Conservation (phyloP, 2,113 vertebrate genomes). For the Hassar affinis region DNA sequence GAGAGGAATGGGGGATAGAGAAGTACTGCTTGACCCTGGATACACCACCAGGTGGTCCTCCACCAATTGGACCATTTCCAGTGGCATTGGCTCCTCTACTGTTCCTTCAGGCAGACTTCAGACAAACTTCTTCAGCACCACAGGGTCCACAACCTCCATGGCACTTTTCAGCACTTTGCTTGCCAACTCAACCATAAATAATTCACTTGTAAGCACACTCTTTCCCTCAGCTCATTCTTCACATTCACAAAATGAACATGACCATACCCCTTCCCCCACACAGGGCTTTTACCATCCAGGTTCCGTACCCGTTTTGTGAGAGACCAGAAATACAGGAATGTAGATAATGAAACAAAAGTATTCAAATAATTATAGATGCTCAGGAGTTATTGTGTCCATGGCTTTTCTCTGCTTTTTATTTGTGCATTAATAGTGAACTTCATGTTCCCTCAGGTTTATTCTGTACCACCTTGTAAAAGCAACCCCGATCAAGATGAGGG, state of each 20-base stretch:
- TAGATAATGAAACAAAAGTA: not conserved
- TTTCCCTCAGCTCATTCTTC: not conserved
- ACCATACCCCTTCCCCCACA: not conserved
- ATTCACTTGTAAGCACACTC: not conserved
- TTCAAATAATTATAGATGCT: not conserved
- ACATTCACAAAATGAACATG: not conserved
- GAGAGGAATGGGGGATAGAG: not conserved
- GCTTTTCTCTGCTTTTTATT: not conserved
- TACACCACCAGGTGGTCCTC: not conserved
- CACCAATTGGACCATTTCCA: too few species aligned
- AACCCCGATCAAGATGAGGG: conserved; percentile 73
- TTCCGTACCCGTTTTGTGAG: conserved; percentile 30
- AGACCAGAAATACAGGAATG: conserved; percentile 14
- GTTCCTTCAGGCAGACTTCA: not conserved
- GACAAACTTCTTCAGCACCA: not conserved
- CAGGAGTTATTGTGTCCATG: not conserved
- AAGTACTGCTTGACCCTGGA: not conserved
- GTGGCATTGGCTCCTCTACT: too few species aligned
- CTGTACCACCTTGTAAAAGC: conserved; percentile 72
- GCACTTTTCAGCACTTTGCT: not conserved
- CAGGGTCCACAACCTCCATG: not conserved
- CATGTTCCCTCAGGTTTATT: conserved; percentile 75
- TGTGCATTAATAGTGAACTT: conserved; percentile 16
- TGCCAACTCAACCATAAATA: not conserved
- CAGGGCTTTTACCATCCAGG: not conserved